phyloP scores from a whole-genome alignment of 2,113 vertebrate genomes.

The Regulus satrapa region DNA sequence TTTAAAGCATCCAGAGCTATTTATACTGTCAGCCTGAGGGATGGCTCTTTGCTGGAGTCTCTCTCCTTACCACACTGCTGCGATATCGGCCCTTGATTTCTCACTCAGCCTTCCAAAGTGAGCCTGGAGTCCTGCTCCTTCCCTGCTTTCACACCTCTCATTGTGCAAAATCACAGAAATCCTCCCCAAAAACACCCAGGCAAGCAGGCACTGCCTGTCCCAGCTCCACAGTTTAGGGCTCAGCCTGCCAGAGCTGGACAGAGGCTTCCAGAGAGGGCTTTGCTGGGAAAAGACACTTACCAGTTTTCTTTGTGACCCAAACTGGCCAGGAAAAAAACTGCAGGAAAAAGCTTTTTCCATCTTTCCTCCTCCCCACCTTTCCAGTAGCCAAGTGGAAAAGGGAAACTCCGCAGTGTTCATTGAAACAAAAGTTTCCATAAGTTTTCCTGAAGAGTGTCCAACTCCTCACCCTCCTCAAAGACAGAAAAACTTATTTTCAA shows the following conservation, averaged over 20 bases:
- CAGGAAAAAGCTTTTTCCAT: not conserved
- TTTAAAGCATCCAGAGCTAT: not conserved
- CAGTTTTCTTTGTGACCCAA: not conserved
- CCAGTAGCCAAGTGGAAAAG: not conserved
- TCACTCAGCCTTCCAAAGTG: not conserved
- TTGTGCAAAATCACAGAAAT: not conserved
- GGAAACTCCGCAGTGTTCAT: rapidly evolving
- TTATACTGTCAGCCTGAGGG: not conserved
- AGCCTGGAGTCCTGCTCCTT: rapidly evolving
- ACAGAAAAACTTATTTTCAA: not conserved
- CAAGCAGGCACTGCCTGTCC: rapidly evolving
- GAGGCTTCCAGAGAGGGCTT: not conserved
- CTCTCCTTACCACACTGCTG: not conserved
- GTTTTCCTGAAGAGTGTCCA: not conserved
- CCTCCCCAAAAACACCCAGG: rapidly evolving
- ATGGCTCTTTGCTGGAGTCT: not conserved
- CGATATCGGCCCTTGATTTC: not conserved
- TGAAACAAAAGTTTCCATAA: not conserved
- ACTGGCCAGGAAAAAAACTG: not conserved
- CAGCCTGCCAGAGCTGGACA: not conserved
- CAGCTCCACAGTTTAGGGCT: not conserved
- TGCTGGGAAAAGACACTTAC: not conserved
- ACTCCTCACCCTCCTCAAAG: not conserved
- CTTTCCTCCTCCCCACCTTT: not conserved
- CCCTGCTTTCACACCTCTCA: not conserved